Percentiles rank a stretch among this genome's conserved stretches.
Evolutionary conservation across 2,888 invertebrate species (phyloP).

Genomic region (Lycocerus yunnanus): DNA sequence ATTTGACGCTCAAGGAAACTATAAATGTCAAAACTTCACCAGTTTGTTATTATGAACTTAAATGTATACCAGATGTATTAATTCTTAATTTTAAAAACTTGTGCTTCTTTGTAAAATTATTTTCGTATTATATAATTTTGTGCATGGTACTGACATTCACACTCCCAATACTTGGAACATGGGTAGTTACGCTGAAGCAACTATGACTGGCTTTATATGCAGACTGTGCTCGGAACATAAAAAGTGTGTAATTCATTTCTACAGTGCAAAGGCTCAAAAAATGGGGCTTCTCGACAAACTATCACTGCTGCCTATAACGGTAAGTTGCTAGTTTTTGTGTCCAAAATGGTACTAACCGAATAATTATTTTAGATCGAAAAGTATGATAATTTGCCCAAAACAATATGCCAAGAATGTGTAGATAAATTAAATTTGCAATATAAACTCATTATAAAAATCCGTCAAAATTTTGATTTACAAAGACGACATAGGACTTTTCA

Average conservation of each 20-base stretch:
- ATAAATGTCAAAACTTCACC: neutral
- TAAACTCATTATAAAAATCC: conserved; percentile 57
- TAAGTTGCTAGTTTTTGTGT: conserved; percentile 53
- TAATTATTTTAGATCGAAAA: conserved; percentile 48
- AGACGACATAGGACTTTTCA: conserved; percentile 47
- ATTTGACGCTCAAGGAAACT: neutral
- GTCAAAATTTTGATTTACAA: conserved; percentile 50
- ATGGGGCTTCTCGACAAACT: conserved; percentile 79
- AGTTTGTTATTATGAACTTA: neutral
- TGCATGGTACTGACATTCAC: neutral
- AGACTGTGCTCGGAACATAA: conserved; percentile 86
- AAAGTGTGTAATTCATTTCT: conserved; percentile 80
- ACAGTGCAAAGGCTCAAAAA: conserved; percentile 78
- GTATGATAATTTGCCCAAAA: conserved; percentile 67
- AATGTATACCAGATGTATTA: neutral
- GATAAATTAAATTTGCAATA: conserved; percentile 60
- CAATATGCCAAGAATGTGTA: conserved; percentile 64
- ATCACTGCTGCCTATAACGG: conserved; percentile 79
- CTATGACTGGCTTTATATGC: conserved; percentile 83
- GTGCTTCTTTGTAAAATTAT: neutral
- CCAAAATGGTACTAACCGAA: conserved; percentile 1
- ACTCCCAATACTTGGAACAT: conserved; percentile 56
- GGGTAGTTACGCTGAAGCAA: conserved; percentile 82
- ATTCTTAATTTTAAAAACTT: neutral
- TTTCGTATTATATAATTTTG: neutral